These are phyloP conservation scores for Pseudotriccus pelzelni DNA, from an alignment of 2,797 vertebrate species.

Conservation along the genomic window DNA sequence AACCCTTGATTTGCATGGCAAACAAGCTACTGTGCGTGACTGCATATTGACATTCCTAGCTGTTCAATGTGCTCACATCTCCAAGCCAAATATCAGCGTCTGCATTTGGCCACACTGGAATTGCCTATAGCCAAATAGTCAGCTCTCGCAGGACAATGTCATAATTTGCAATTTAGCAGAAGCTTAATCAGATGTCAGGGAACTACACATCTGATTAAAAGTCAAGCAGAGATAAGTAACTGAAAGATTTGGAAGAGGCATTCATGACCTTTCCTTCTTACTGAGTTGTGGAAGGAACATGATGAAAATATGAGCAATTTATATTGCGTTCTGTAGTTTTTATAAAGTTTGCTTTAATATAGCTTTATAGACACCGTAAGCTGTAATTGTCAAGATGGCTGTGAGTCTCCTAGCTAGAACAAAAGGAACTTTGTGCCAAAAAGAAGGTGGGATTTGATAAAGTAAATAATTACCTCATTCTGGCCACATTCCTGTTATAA, in stretches of 20 bases:
- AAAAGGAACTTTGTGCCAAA: too few relatives aligned
- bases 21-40: neutral
- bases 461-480: too few relatives aligned
- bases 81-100: neutral
- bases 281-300: too few relatives aligned
- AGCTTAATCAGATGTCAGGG: neutral
- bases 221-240: neutral
- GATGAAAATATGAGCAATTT: too few relatives aligned
- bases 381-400: too few relatives aligned
- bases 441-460: too few relatives aligned
- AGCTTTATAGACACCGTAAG: too few relatives aligned
- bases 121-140: neutral
- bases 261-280: neutral
- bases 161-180: neutral
- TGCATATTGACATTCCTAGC: neutral
- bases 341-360: too few relatives aligned
- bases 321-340: too few relatives aligned
- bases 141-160: neutral
- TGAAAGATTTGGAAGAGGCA: neutral
- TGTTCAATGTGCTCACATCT: neutral
- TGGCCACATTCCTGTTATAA: too few relatives aligned
- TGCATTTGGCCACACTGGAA: neutral
- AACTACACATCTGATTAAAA: neutral
- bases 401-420: too few relatives aligned
- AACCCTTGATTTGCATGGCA: neutral